A percentile compares a stretch with the other conserved stretches of the same genome.
phyloP scores from a whole-genome alignment of 2,888 invertebrate species.

The Petrolisthes manimaculis region DNA sequence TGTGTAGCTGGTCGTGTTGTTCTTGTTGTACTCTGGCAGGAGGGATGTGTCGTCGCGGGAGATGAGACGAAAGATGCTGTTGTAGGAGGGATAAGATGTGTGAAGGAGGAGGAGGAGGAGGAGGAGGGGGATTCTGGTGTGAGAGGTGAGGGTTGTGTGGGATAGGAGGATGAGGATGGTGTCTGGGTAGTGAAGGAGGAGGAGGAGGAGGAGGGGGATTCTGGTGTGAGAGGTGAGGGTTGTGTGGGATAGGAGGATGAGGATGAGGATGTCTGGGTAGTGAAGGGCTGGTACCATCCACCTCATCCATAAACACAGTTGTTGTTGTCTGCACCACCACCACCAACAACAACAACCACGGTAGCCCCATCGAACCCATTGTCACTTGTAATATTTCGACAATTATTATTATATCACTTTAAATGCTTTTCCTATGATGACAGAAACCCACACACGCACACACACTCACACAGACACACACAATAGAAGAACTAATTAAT shows the following conservation, averaged over 20 bases:
- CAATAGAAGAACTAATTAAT: too few species aligned
- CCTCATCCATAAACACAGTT: background rate
- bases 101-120: too few species aligned
- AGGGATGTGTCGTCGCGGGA: too few species aligned
- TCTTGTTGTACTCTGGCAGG: too few species aligned
- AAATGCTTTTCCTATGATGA: too few species aligned
- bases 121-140: background rate
- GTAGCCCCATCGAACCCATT: background rate
- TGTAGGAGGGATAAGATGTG: too few species aligned
- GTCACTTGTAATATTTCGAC: too few species aligned
- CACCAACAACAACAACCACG: background rate
- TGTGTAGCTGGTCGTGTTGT: too few species aligned
- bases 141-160: background rate
- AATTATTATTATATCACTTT: too few species aligned
- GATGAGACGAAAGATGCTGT: too few species aligned
- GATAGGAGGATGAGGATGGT: background rate
- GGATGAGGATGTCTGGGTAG: background rate
- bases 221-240: background rate
- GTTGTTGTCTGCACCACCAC: background rate
- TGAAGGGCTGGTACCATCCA: background rate
- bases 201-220: background rate
- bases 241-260: background rate
- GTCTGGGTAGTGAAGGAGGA: background rate
- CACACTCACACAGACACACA: too few species aligned
- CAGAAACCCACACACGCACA: too few species aligned